Base-by-base conservation (phyloP, 37 sponge, comb jelly and placozoan genomes). In the Dysidea cf. avara region DNA sequence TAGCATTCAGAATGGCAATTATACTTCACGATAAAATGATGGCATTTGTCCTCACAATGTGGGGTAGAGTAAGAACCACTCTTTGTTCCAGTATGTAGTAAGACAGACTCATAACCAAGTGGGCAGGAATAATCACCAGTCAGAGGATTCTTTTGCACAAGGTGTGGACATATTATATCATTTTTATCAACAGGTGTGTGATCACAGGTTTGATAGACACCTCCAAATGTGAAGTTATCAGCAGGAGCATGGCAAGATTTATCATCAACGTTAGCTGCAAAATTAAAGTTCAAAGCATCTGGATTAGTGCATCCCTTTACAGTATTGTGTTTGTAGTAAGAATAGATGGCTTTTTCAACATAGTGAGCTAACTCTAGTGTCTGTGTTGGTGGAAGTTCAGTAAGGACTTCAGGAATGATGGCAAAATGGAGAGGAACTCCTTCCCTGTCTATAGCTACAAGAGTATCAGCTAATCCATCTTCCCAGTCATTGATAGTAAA, bases 401-500 rank as follows among this genome's bases (percentile, higher is more conserved):
- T 74, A 13, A 90, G 74, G n/a, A 1, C 91, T 86, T 5, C 53
- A 48, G 0, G 86, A 37, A 61, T 90, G n/a, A n/a, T n/a, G n/a
- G n/a, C n/a, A n/a, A n/a, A n/a, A n/a, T n/a, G n/a, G n/a, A n/a
- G n/a, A n/a, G n/a, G n/a, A n/a, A n/a, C n/a, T n/a, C n/a, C n/a
- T n/a, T n/a, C n/a, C n/a, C n/a, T n/a, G n/a, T n/a, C 86, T 4
- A 90, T 90, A 28, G 86, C 82, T 24, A 85, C 91, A n/a, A 90
- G 75, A 26, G 82, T 68, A 57, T 76, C 51, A 36, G 82, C 74
- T 6, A 90, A 74, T 20, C 91, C 91, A 39, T 71, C 39, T 63
- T 77, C 86, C 91, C 91, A 90, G 3, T 90, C 83, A 0, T 40
- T 47, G 4, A 90, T 39, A 0, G 90, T 77, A 38, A 78, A 46